Conservation (phyloP, 2,113 vertebrate species). For the Colaptes auratus region DNA sequence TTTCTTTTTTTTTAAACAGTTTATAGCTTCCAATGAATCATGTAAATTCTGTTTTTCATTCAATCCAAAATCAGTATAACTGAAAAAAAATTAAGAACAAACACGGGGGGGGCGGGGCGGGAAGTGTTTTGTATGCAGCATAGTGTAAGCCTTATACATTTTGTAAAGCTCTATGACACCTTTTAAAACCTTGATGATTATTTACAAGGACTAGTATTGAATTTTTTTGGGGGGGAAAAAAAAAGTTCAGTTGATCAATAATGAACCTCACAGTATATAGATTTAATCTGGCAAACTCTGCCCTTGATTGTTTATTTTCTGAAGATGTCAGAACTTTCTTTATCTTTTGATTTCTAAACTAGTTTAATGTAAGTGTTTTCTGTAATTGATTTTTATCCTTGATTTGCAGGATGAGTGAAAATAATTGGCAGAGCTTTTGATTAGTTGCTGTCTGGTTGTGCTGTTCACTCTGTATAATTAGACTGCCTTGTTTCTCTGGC, state of each 20-base stretch:
- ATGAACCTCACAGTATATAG: neutral
- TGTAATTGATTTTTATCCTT: slow-evolving; percentile 8
- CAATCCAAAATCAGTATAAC: neutral
- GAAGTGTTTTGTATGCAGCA: neutral
- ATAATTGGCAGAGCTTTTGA: slow-evolving; percentile 8
- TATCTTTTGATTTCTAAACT: slow-evolving; percentile 3
- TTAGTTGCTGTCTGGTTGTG: neutral
- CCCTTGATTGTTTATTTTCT: neutral
- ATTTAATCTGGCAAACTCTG: neutral
- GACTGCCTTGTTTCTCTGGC: neutral
- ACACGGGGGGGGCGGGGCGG: neutral
- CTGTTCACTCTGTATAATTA: neutral
- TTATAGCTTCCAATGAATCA: neutral
- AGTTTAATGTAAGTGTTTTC: neutral
- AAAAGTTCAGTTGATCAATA: neutral
- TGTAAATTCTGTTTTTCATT: neutral
- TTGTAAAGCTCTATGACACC: neutral
- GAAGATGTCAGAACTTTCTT: neutral
- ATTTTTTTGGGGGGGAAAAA: neutral
- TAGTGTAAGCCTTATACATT: neutral
- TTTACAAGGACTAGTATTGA: neutral
- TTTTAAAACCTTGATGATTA: neutral
- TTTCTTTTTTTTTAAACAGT: neutral
- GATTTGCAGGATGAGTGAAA: slow-evolving; percentile 21
- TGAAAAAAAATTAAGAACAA: neutral